phyloP scores from a whole-genome alignment of 2,113 vertebrate species.

The Alaudala cheleensis region DNA sequence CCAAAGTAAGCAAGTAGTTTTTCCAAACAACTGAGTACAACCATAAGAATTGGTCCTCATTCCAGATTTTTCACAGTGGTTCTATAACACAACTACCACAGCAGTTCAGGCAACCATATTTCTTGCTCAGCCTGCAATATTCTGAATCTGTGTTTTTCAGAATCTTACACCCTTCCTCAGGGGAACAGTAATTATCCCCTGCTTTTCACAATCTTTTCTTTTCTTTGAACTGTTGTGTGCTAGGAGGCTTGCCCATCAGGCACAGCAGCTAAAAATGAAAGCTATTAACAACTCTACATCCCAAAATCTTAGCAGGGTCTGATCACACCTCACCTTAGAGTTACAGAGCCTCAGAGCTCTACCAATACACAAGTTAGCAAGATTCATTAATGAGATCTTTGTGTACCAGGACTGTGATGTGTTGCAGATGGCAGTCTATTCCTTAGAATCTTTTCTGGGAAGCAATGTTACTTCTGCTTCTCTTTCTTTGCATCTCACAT shows the following conservation, averaged over 20 bases:
- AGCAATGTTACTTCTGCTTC: neutral
- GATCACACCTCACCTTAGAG: constrained; percentile 5
- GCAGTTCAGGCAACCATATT: neutral
- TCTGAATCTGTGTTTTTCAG: neutral
- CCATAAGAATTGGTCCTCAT: neutral
- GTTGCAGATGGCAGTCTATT: neutral
- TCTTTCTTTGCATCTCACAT: constrained; percentile 34
- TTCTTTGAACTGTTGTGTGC: neutral
- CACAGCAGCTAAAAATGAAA: neutral
- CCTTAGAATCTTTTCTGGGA: constrained; percentile 34
- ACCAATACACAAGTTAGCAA: neutral
- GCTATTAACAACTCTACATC: neutral
- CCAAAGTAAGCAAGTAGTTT: neutral
- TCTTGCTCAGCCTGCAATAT: neutral
- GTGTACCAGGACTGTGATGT: neutral
- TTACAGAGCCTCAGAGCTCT: neutral
- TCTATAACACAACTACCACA: neutral
- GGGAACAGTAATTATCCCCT: neutral
- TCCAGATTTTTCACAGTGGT: neutral
- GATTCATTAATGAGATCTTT: neutral
- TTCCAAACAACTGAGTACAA: neutral
- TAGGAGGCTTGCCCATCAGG: neutral
- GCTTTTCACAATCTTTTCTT: neutral
- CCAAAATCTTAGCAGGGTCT: neutral
- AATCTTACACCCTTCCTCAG: neutral